Conservation (phyloP, 2,797 vertebrate genomes). For the Gymnothorax reevesii region DNA sequence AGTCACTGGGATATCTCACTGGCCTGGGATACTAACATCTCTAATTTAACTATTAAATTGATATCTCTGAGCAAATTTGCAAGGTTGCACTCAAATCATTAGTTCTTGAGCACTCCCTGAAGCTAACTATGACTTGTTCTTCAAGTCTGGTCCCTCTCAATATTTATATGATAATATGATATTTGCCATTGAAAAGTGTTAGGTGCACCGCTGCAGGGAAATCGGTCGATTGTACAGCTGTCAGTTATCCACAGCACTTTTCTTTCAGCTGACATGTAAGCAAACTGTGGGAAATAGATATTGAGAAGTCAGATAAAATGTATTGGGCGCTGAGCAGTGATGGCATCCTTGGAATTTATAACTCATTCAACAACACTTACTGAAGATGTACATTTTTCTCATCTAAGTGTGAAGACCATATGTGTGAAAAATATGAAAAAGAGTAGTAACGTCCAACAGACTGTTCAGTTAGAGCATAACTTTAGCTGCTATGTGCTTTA, state of each 20-base stretch:
- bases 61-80: constrained; percentile 7
- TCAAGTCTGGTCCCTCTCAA: background rate
- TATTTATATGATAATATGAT: background rate
- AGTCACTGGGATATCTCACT: constrained; percentile 45
- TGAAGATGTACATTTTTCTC: background rate
- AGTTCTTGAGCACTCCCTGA: background rate
- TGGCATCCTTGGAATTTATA: background rate
- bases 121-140: constrained; percentile 6
- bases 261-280: background rate
- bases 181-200: background rate
- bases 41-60: constrained; percentile 15
- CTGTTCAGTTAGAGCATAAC: background rate
- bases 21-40: constrained; percentile 30
- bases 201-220: background rate
- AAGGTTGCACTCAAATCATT: constrained; percentile 7
- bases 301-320: background rate
- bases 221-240: background rate
- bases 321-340: background rate
- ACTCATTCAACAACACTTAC: background rate
- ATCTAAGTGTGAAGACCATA: background rate
- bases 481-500: background rate
- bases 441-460: background rate
- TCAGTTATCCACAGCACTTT: background rate
- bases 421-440: background rate
- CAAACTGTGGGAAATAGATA: background rate